Conservation (phyloP, 1,140 invertebrate species). For the Episyrphus balteatus region DNA sequence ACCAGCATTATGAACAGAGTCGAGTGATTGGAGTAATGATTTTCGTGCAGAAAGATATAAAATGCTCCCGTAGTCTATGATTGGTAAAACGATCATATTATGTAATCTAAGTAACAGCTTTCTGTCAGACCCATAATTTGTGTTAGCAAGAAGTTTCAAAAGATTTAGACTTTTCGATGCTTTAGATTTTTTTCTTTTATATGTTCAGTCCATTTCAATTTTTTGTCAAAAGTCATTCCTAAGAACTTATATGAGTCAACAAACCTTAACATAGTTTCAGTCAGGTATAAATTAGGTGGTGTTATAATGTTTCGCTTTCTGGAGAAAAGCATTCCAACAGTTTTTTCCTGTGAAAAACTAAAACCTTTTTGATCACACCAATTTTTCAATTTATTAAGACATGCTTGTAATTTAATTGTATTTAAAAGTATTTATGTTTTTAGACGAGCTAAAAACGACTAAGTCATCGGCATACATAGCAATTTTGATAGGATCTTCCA, state of each 20-base stretch:
- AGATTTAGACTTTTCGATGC: constrained; percentile 1
- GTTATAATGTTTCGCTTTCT: neutral
- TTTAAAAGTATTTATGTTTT: neutral
- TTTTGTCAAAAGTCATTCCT: neutral
- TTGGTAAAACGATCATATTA: constrained; percentile 5
- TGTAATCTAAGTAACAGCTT: constrained; percentile 2
- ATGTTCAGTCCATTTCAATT: neutral
- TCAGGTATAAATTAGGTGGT: neutral
- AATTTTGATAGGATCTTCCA: neutral
- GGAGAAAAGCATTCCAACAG: neutral
- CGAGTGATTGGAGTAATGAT: constrained; percentile 2
- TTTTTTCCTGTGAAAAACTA: neutral
- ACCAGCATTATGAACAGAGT: constrained; percentile 2
- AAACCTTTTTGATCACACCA: neutral
- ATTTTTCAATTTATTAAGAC: neutral
- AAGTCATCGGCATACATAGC: neutral
- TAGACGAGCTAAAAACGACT: neutral
- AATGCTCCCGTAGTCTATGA: neutral
- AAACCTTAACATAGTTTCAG: neutral
- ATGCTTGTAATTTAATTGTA: neutral
- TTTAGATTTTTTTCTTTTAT: neutral
- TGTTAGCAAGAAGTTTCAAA: constrained; percentile 6
- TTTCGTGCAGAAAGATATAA: neutral
- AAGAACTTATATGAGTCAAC: neutral
- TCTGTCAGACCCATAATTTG: constrained; percentile 7